Evolutionary conservation across 1,140 invertebrate genomes (phyloP).

Genomic region (Steinernema feltiae): DNA sequence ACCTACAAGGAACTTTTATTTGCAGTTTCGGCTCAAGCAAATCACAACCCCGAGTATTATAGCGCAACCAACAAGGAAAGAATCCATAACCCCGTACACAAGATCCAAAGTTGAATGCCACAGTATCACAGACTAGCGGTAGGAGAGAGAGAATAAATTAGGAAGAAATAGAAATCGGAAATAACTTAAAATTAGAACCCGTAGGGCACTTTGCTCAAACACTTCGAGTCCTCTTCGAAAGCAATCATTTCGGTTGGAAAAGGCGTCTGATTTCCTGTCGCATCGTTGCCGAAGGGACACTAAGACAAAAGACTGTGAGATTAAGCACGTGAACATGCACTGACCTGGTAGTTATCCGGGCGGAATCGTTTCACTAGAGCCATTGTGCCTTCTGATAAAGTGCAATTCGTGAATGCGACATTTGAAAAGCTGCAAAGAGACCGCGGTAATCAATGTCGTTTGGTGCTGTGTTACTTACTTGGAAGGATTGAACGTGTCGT

Average conservation of each 20-base stretch:
- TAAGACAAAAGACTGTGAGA: neutral
- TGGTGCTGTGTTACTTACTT: slow-evolving; percentile 39
- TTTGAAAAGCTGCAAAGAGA: slow-evolving; percentile 45
- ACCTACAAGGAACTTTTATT: too few relatives aligned
- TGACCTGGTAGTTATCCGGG: neutral
- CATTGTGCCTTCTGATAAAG: slow-evolving; percentile 17
- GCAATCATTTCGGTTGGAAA: neutral
- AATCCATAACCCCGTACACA: too few relatives aligned
- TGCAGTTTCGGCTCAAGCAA: too few relatives aligned
- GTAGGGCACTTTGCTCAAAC: neutral
- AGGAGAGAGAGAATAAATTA: slow-evolving; percentile 6
- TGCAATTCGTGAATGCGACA: slow-evolving; percentile 41
- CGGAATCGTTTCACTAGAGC: slow-evolving; percentile 19
- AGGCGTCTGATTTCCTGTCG: neutral
- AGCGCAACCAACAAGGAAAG: too few relatives aligned
- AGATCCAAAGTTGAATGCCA: too few relatives aligned
- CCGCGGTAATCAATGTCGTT: slow-evolving; percentile 6
- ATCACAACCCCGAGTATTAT: too few relatives aligned
- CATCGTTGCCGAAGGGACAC: slow-evolving; percentile 7
- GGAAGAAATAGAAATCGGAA: neutral
- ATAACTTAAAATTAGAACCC: neutral
- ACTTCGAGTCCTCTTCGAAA: neutral
- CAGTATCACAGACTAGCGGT: slow-evolving; percentile 3
- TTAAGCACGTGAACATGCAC: neutral
- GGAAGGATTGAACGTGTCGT: slow-evolving; percentile 38